Evolutionary conservation across 2,888 invertebrate genomes (phyloP).

Genomic region (Cremastinae sp.): DNA sequence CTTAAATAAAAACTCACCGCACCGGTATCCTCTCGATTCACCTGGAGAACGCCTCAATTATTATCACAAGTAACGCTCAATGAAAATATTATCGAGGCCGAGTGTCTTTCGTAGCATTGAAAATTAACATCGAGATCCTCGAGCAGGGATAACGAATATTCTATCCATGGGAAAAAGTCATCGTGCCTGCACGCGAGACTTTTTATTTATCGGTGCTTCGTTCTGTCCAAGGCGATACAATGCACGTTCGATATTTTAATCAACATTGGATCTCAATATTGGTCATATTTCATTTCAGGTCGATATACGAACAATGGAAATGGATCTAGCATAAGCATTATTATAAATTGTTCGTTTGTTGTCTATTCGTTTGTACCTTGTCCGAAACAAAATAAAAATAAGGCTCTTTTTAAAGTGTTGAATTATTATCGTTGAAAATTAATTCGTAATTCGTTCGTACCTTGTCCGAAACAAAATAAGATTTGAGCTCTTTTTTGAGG

Average conservation of each 20-base stretch:
- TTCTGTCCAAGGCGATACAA: no score
- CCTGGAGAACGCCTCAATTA: not conserved
- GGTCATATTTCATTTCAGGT: no score
- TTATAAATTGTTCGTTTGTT: no score
- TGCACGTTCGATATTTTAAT: no score
- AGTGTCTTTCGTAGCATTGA: conserved; percentile 9
- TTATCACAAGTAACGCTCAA: not conserved
- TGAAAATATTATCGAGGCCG: conserved; percentile 1
- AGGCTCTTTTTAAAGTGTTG: not conserved
- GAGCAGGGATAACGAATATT: conserved; percentile 2
- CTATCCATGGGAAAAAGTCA: not conserved
- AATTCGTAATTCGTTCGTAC: conserved; percentile 29
- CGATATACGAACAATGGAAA: no score
- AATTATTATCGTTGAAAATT: not conserved
- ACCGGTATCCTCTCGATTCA: conserved; percentile 4
- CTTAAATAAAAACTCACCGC: conserved; percentile 3
- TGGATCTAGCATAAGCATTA: no score
- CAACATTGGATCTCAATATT: no score
- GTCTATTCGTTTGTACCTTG: no score
- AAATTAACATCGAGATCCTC: not conserved
- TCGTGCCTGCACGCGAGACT: no score
- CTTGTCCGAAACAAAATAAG: conserved; percentile 14
- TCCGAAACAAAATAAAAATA: conserved; percentile 6
- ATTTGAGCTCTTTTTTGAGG: not conserved
- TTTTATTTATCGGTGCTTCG: no score